Evolutionary conservation across 2,113 vertebrate genomes (phyloP).

Genomic region (Zeus faber): DNA sequence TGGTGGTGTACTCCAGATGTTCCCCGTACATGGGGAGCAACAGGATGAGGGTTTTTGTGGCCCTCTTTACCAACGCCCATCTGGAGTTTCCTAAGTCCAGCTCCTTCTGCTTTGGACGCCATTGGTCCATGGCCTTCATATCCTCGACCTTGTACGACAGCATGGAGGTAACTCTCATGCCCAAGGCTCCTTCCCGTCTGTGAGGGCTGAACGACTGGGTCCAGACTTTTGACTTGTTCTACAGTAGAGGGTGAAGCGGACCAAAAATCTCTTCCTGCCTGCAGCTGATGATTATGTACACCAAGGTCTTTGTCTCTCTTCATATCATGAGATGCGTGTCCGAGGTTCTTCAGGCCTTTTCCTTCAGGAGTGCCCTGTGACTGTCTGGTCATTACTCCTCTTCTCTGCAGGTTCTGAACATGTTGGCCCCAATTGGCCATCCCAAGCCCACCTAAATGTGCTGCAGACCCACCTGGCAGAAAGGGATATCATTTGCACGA

Average conservation of each 20-base stretch:
- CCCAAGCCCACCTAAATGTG: conserved; percentile 48
- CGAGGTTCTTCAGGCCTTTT: conserved; percentile 4
- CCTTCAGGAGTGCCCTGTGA: conserved; percentile 17
- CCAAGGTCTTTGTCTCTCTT: background rate
- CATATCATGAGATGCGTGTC: conserved; percentile 6
- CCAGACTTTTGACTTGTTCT: background rate
- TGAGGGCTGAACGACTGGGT: background rate
- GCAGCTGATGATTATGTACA: conserved; percentile 17
- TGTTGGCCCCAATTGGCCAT: conserved; percentile 39
- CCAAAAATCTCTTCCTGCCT: conserved; percentile 4
- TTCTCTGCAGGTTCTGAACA: conserved; percentile 37
- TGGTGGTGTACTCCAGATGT: conserved; percentile 9
- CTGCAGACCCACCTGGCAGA: conserved; percentile 59
- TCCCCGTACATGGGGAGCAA: conserved; percentile 10
- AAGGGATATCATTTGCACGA: conserved; percentile 51
- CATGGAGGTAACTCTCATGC: background rate
- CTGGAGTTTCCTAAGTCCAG: background rate
- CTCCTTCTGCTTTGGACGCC: background rate
- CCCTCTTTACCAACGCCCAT: conserved; percentile 21
- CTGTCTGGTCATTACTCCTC: conserved; percentile 21
- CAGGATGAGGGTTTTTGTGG: conserved; percentile 6
- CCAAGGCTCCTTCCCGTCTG: background rate
- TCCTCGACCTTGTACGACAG: conserved; percentile 1
- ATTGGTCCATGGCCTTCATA: conserved; percentile 2
- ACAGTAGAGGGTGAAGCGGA: background rate